Base-by-base conservation (phyloP, 2,797 vertebrate species). In the Mus minutoides region DNA sequence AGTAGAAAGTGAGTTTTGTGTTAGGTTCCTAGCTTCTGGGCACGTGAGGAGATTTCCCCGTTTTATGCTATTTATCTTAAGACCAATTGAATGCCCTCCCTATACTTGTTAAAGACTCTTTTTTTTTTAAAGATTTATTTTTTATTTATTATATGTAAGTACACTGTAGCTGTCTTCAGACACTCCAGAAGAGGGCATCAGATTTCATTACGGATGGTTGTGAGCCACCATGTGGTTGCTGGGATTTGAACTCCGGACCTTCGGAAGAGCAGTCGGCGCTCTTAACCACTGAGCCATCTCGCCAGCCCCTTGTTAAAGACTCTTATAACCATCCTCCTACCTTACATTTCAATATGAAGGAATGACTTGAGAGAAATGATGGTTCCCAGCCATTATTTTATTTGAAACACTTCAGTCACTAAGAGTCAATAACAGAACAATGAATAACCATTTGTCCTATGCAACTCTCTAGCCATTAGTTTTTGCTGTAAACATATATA, bases 21-120 rank as follows among this genome's bases (percentile, higher is more conserved):
- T 71, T 83, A 88, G 56, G 14, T 84, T 94, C 76, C 34, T 79
- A 34, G 34, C 79, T 87, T 93, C 88, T 60, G 56, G 92, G 71
- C 60, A 56, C 54, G 29, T 69, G 29, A 82, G n/a, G 29, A 82
- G n/a, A 60, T 84, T 89, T 88, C 91, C n/a, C 56, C 56, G 49
- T 91, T 73, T 80, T 88, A 52, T 69, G 40, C 26, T 43, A 29
- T 34, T 76, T 73, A 49, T 46, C 37, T 95, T 34, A 71, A 54
- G 60, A 40, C 75, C 37, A 29, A 60, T 60, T 14, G 43, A 43
- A 54, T 19, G 37, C 58, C 34, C 34, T 3, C 26, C 19, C 80
- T 73, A 64, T 22, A 16, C 11, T 60, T 89, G 7, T 67, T 82
- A 91, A 91, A 89, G 3, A 52, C 67, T 69, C 31, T 76, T 62